phyloP scores from a whole-genome alignment of 2,888 invertebrate genomes.

The Diadromus collaris region DNA sequence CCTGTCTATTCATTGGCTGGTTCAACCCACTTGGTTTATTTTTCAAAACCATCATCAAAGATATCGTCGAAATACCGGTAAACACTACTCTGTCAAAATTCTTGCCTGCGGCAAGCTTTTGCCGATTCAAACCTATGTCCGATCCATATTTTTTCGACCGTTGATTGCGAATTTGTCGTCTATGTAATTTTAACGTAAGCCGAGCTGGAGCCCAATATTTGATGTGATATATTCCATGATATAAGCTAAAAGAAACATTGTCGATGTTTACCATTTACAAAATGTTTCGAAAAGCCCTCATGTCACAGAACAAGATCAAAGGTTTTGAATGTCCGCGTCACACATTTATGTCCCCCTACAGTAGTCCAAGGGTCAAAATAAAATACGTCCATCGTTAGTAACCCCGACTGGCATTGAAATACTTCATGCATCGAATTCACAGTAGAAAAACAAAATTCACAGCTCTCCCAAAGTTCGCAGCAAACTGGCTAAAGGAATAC shows the following conservation, averaged over 20 bases:
- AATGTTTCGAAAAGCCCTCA: neutral
- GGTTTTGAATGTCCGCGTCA: neutral
- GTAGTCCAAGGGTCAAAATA: neutral
- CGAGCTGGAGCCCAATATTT: neutral
- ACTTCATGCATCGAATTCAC: neutral
- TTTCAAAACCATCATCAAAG: too few relatives aligned
- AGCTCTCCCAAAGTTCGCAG: slow-evolving; percentile 11
- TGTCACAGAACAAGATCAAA: neutral
- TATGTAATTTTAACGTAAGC: neutral
- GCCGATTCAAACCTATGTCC: neutral
- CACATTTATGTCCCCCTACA: neutral
- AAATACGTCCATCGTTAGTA: neutral
- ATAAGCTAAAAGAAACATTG: neutral
- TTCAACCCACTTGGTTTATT: too few relatives aligned
- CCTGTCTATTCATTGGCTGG: too few relatives aligned
- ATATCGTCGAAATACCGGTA: neutral
- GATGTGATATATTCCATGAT: neutral
- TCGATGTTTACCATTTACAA: neutral
- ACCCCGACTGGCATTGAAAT: neutral
- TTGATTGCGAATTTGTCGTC: neutral
- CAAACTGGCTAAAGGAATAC: neutral
- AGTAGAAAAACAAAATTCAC: slow-evolving; percentile 5
- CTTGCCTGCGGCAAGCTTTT: neutral
- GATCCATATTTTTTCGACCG: neutral
- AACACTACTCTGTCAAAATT: neutral